Base-by-base conservation (phyloP, 2,113 vertebrate species). In the Balaeniceps rex region DNA sequence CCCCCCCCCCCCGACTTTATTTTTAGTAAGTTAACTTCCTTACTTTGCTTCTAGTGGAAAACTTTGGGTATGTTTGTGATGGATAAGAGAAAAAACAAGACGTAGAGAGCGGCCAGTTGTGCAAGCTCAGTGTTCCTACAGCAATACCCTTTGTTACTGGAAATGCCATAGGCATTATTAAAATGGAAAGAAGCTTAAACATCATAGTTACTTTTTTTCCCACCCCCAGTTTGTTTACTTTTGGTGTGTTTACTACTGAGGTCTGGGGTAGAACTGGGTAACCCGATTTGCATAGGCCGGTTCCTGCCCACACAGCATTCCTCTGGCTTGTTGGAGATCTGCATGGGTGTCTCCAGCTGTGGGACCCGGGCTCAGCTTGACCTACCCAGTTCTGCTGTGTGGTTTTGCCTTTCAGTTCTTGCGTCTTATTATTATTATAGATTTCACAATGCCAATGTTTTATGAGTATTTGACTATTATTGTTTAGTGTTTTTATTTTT, bases 141-240 rank as follows among this genome's bases (percentile, higher is more conserved):
- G 85, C 94, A 95, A 70, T 92, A 64, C 68, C 80, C 87, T 90
- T 96, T 97, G 92, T 96, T 91, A 46, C 36, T 94, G 77, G 71
- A 68, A 92, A 78, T 83, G 88, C 79, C 57, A 33, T 9, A 66
- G 28, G 8, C 9, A 0, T 18, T 75, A 17, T 65, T 92, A 46
- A 79, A 63, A 77, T 61, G 75, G 82, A 65, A 81, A 84, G 25
- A 58, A 74, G 26, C 64, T 92, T 51, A 68, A 84, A 49, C 9
- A 4, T 82, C 4, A 4, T 60, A 76, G n/a, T 80, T 72, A 14
- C 4, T 19, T 19, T 51, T 65, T 51, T n/a, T n/a, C n/a, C n/a
- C n/a, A n/a, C n/a, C n/a, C n/a, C n/a, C n/a, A 33, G 5, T 79
- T 52, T 85, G 8, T 92, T 55, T 96, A 31, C 47, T 81, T 70